A percentile compares a stretch with the other conserved stretches of the same genome.
These are phyloP conservation scores for Colostygia pectinataria DNA, from an alignment of 2,888 invertebrate species.

Conservation along the genomic window DNA sequence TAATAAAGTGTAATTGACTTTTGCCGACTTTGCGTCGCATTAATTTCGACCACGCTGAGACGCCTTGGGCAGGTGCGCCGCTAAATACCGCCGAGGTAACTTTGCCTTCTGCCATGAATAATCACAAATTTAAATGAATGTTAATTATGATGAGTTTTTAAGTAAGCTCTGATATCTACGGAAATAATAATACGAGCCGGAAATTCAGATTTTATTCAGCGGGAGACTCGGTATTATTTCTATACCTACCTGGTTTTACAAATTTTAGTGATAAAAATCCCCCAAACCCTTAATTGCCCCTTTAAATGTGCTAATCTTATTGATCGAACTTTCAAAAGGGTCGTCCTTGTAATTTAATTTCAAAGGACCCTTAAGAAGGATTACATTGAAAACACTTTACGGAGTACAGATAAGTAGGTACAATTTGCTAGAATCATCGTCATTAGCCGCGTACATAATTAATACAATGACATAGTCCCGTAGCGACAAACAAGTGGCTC, in stretches of 20 bases:
- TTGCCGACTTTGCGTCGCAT: slow-evolving; percentile 81
- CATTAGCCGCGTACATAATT: slow-evolving; percentile 41
- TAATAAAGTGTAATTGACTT: slow-evolving; percentile 84
- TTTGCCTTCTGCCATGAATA: slow-evolving; percentile 74
- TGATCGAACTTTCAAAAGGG: slow-evolving; percentile 30
- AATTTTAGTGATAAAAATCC: not conserved
- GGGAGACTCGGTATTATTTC: not conserved
- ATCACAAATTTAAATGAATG: slow-evolving; percentile 78
- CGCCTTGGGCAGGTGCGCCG: slow-evolving; percentile 78
- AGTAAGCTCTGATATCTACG: slow-evolving; percentile 55
- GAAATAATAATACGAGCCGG: slow-evolving; percentile 46
- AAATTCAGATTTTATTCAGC: slow-evolving; percentile 35
- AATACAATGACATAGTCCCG: slow-evolving; percentile 29
- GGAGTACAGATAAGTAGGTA: slow-evolving; percentile 25
- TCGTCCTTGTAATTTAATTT: slow-evolving; percentile 40
- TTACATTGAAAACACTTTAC: slow-evolving; percentile 1
- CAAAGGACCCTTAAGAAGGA: slow-evolving; percentile 15
- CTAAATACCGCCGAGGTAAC: slow-evolving; percentile 73
- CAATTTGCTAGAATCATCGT: slow-evolving; percentile 37
- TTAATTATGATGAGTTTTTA: slow-evolving; percentile 76
- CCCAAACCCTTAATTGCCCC: too few species aligned
- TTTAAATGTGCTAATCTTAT: slow-evolving; percentile 2
- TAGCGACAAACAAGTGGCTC: slow-evolving; percentile 37
- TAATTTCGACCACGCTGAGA: slow-evolving; percentile 81
- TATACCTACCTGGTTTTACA: not conserved